Conservation (phyloP, 2,113 vertebrate genomes). For the Hyla sarda region DNA sequence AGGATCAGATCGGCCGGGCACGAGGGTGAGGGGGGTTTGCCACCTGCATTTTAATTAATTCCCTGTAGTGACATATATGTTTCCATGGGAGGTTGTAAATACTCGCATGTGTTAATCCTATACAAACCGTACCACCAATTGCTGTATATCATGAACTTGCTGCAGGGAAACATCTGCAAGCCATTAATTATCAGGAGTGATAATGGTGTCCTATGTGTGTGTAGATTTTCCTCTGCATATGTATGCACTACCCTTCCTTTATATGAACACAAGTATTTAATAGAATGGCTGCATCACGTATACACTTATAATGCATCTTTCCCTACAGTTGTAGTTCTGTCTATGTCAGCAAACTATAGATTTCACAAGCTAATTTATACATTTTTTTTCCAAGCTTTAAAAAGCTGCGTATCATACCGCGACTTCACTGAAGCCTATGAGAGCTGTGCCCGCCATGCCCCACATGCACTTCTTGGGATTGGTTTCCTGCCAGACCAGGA, state of each 20-base stretch:
- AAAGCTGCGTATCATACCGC: no score
- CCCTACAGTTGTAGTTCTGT: no score
- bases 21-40: neutral
- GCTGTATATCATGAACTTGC: neutral
- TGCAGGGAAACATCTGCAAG: neutral
- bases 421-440: no score
- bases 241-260: neutral
- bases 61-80: neutral
- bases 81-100: neutral
- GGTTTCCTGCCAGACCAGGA: no score
- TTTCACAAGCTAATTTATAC: no score
- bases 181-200: neutral
- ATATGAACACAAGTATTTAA: no score
- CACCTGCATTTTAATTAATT: neutral
- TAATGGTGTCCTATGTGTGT: neutral
- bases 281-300: no score
- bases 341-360: no score
- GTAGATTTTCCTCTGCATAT: neutral
- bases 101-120: neutral
- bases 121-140: neutral
- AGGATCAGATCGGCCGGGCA: neutral
- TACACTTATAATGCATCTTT: no score
- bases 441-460: no score
- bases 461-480: no score
- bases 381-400: no score